phyloP scores from a whole-genome alignment of 2,888 invertebrate genomes.

The Euzetes globulus region DNA sequence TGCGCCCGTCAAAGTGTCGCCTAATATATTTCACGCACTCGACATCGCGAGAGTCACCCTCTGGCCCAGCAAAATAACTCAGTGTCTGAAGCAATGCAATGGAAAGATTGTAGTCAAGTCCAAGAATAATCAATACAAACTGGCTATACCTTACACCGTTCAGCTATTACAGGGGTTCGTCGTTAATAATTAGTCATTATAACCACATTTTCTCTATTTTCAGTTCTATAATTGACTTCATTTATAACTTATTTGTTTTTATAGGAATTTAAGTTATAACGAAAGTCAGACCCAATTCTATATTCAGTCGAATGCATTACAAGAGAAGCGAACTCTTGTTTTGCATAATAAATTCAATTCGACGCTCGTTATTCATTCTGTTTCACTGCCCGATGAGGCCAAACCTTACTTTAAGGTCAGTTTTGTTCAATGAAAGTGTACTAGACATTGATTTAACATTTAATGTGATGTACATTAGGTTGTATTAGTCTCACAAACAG shows the following conservation, averaged over 20 bases:
- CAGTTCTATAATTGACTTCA: conserved; percentile 5
- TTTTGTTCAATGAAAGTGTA: conserved; percentile 29
- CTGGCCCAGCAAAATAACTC: conserved; percentile 31
- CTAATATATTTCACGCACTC: conserved; percentile 49
- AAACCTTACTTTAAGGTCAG: conserved; percentile 55
- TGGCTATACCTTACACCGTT: conserved; percentile 60
- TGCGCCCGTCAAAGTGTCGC: conserved; percentile 57
- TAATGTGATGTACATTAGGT: conserved; percentile 45
- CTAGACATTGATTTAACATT: conserved; percentile 53
- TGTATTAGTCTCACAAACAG: conserved; percentile 54
- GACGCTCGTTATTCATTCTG: conserved; percentile 64
- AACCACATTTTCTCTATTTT: too few relatives aligned
- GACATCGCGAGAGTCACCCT: conserved; percentile 33
- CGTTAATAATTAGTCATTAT: too few relatives aligned
- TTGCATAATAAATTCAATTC: conserved; percentile 66
- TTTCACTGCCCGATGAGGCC: conserved; percentile 58
- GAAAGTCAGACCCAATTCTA: conserved; percentile 32
- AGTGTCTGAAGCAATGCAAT: conserved; percentile 46
- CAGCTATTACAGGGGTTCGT: conserved; percentile 49
- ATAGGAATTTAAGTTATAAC: conserved; percentile 26
- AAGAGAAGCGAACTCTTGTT: conserved; percentile 52
- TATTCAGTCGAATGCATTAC: conserved; percentile 11
- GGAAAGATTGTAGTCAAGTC: conserved; percentile 52
- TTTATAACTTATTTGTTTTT: neutral
- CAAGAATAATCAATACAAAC: conserved; percentile 51